Evolutionary conservation across 1,140 invertebrate species (phyloP).

Genomic region (Zaprionus ornatus): DNA sequence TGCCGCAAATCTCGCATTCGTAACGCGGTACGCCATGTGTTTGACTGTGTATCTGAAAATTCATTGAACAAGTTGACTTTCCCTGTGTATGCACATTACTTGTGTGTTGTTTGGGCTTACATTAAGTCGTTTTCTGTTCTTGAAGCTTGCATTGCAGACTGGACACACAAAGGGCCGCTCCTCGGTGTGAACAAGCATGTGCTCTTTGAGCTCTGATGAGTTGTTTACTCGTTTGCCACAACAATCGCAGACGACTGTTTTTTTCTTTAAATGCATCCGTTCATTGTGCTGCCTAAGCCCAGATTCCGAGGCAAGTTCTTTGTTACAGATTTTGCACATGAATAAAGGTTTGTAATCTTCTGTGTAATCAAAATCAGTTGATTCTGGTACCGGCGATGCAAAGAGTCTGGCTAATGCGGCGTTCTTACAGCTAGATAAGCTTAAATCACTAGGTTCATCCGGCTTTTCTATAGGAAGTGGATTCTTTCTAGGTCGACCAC

Average conservation of each 20-base stretch:
- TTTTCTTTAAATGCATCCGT: conserved; percentile 81
- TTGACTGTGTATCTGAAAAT: conserved; percentile 64
- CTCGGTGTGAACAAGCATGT: conserved; percentile 84
- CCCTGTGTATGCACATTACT: not conserved
- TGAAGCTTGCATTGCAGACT: conserved; percentile 51
- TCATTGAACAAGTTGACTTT: not conserved
- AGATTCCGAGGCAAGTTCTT: conserved; percentile 61
- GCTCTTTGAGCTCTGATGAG: conserved; percentile 83
- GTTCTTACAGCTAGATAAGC: conserved; percentile 18
- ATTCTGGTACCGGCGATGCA: not conserved
- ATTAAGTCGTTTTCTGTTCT: conserved; percentile 53
- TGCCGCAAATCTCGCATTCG: conserved; percentile 84
- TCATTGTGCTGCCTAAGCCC: conserved; percentile 76
- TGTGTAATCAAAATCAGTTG: not conserved
- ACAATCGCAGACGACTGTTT: conserved; percentile 84
- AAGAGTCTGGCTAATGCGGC: conserved; percentile 15
- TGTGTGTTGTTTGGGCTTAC: conserved; percentile 14
- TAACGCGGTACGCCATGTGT: conserved; percentile 83
- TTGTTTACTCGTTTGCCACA: conserved; percentile 84
- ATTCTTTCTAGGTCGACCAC: conserved; percentile 22
- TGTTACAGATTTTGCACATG: conserved; percentile 73
- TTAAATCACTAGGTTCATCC: not conserved
- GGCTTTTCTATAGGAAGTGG: not conserved
- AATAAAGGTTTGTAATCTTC: not conserved
- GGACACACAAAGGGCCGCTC: conserved; percentile 50